These are phyloP conservation scores for Rousettus madagascariensis DNA, from an alignment of 2,797 vertebrate species.

Conservation along the genomic window DNA sequence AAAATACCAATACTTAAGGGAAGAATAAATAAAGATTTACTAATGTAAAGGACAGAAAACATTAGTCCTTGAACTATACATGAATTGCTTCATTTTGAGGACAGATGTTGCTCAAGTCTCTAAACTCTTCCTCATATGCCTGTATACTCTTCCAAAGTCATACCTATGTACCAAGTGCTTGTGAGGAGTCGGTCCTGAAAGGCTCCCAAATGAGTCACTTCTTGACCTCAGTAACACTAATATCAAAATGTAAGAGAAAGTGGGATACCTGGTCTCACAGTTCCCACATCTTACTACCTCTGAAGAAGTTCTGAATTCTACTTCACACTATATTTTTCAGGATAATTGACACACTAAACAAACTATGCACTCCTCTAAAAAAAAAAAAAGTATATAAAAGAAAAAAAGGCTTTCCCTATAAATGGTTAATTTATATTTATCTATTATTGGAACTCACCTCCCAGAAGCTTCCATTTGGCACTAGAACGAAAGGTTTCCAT, in stretches of 20 bases:
- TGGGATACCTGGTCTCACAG: background rate
- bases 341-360: background rate
- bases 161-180: background rate
- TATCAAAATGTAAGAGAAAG: background rate
- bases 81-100: background rate
- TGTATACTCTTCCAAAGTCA: background rate
- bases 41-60: background rate
- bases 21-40: background rate
- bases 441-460: constrained; percentile 85
- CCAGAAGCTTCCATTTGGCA: constrained; percentile 93
- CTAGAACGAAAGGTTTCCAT: constrained; percentile 93
- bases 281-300: background rate
- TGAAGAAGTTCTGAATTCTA: constrained; percentile 13
- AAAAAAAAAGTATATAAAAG: background rate
- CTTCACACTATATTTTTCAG: background rate
- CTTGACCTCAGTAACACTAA: background rate
- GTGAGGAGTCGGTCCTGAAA: background rate
- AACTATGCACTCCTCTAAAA: background rate
- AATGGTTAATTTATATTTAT: background rate
- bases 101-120: background rate
- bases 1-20: constrained; percentile 1
- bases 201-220: background rate
- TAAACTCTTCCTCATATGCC: background rate
- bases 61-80: background rate
- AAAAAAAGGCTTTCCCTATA: background rate